Base-by-base conservation (phyloP, 2,113 vertebrate species). In the Probosciger aterrimus region DNA sequence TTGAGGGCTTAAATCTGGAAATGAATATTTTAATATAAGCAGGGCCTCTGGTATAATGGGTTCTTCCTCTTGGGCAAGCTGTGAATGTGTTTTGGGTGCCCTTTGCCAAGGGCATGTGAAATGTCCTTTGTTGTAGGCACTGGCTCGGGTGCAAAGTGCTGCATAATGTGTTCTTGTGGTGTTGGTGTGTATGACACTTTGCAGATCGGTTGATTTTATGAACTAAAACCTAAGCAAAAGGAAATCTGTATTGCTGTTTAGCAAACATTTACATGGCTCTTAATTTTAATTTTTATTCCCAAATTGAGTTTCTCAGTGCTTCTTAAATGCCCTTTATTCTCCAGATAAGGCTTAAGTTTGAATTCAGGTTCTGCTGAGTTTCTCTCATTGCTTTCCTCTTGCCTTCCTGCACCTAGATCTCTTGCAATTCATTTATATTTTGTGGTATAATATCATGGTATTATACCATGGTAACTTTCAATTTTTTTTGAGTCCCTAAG, bases 141-240 rank as follows among this genome's bases (percentile, higher is more conserved):
- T 3, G 41, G 15, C 33, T 52, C 10, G 12, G 62, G 79, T 1
- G 0, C 35, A 17, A 5, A 18, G 52, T 44, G 35, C 35, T 20
- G 24, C 1, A 1, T 10, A 10, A 25, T 0, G 0, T 15, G 16
- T 22, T 60, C 28, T 9, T n/a, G 23, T 0, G 0, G 27, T 33
- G 80, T 7, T 71, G 14, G 5, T 86, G 47, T 18, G 9, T 15
- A 13, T 0, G 0, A 33, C 43, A 69, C 3, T 49, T 68, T 59
- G 60, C 28, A 67, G 10, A 41, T 55, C 10, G 39, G 7, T 46
- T 57, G 64, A 15, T 41, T 81, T 86, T n/a, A 53, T 30, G 13
- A 53, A 39, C 14, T 37, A 30, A 78, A 81, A 31, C 16, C 13
- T 11, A 35, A 74, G 17, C 24, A 70, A n/a, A 73, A 81, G 12